Base-by-base conservation (phyloP, 2,888 invertebrate species). In the Orchesellides sinensis region DNA sequence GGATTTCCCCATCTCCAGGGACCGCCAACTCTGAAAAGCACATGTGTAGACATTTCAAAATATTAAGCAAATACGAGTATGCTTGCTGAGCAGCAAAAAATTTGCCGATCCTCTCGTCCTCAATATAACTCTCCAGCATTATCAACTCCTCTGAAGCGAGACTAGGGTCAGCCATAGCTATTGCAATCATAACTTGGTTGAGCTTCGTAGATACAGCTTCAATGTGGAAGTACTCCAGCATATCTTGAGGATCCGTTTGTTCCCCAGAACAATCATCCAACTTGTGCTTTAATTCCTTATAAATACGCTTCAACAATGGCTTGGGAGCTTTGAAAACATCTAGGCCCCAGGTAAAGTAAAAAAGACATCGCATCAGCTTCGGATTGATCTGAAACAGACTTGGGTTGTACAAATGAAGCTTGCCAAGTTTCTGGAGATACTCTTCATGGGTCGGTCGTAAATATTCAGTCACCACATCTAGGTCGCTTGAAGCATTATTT, bases 181-280 rank as follows among this genome's bases (percentile, higher is more conserved):
- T 73, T 8, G 61, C 47, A 12, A 69, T 27, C 2, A 83, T 59
- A 4, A 86, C 17, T 73, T 83, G 84, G 12, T 54, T 74, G 14
- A 69, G 77, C 66, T 84, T 86, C 5, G 74, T 40, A 12, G 85
- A 83, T 10, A 86, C 21, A 1, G 66, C 40, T 68, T 84, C 84
- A 2, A 61, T 59, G 0, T 83, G 83, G 65, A 73, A 72, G 54
- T 79, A 84, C 17, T 72, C 52, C 72, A 83, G 23, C 21, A 65
- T 29, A 32, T 85, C 75, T 0, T 78, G 56, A 12, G 78, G 40
- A 56, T 85, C 83, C 0, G 72, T 32, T 45, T 81, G 78, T 1
- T 19, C 27, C 1, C 1, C 6, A 21, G 47, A 23, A 4, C 21
- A 40, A 1, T 19, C 27, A 10, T 10, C 19, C 0, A 45, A 12